Evolutionary conservation across 1,140 invertebrate genomes (phyloP).

Genomic region (Rhopalosiphum padi): DNA sequence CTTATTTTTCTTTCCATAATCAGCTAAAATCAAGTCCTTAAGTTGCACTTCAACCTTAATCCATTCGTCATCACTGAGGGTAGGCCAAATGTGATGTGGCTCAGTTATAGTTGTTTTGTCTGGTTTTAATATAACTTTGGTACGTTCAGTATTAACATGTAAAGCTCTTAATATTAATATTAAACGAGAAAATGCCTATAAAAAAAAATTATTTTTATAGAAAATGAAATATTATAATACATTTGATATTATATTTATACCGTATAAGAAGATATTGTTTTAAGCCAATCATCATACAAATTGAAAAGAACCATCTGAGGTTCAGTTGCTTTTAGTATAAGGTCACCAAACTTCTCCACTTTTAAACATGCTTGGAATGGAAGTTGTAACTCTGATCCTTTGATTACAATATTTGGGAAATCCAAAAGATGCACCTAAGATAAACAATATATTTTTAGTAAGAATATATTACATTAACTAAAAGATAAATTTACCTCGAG

Average conservation of each 20-base stretch:
- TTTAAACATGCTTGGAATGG: conserved; percentile 99
- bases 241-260: conserved; percentile 63
- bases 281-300: conserved; percentile 99
- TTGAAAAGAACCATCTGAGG: conserved; percentile 99
- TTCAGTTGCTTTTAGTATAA: conserved; percentile 98
- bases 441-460: conserved; percentile 30
- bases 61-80: conserved; percentile 97
- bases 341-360: conserved; percentile 98
- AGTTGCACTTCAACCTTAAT: conserved; percentile 98
- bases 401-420: conserved; percentile 99
- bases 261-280: conserved; percentile 94
- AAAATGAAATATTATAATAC: neutral
- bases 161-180: conserved; percentile 96
- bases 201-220: conserved; percentile 51
- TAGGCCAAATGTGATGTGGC: conserved; percentile 99
- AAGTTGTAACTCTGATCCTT: conserved; percentile 95
- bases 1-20: conserved; percentile 99
- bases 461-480: neutral
- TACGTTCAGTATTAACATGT: conserved; percentile 98
- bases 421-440: conserved; percentile 90
- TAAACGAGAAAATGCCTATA: conserved; percentile 91
- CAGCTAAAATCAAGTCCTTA: conserved; percentile 97
- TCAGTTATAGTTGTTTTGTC: conserved; percentile 99
- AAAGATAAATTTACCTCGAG: conserved; percentile 72
- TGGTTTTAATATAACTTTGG: conserved; percentile 95